Evolutionary conservation across 1,140 invertebrate species (phyloP).

Genomic region (Coelopa frigida): DNA sequence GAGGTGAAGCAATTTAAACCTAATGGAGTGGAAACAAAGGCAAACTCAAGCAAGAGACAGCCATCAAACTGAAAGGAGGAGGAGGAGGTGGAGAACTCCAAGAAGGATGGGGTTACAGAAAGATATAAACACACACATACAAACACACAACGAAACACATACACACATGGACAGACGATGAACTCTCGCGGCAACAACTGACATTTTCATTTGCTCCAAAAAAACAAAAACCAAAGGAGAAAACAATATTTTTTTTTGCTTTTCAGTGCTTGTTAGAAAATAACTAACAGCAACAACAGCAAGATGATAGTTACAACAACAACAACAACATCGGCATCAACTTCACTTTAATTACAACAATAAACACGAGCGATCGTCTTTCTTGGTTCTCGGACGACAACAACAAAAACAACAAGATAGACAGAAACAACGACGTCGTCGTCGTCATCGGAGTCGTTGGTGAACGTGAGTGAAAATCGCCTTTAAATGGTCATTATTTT

Average conservation of each 20-base stretch:
- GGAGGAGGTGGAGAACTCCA: too few relatives aligned
- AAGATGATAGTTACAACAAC: slow-evolving; percentile 8
- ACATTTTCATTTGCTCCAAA: slow-evolving; percentile 8
- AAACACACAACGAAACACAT: too few relatives aligned
- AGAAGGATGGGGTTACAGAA: too few relatives aligned
- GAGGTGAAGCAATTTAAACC: slow-evolving; percentile 5
- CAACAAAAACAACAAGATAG: background rate
- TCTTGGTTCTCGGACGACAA: slow-evolving; percentile 1
- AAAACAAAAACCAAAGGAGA: slow-evolving; percentile 5
- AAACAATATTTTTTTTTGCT: slow-evolving; percentile 8
- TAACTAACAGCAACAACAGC: too few relatives aligned
- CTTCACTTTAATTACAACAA: slow-evolving; percentile 11
- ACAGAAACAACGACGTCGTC: background rate
- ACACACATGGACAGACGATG: background rate
- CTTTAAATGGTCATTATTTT: too few relatives aligned
- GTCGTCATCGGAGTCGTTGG: too few relatives aligned
- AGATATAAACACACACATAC: too few relatives aligned
- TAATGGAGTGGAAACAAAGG: slow-evolving; percentile 9
- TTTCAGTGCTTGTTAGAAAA: slow-evolving; percentile 9
- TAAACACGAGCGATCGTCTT: slow-evolving; percentile 6
- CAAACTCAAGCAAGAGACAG: too few relatives aligned
- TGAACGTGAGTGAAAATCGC: too few relatives aligned
- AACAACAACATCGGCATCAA: slow-evolving; percentile 2
- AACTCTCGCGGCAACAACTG: slow-evolving; percentile 3
- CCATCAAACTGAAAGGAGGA: too few relatives aligned